Conservation (phyloP, 2,113 vertebrate genomes). For the Cavia aperea region DNA sequence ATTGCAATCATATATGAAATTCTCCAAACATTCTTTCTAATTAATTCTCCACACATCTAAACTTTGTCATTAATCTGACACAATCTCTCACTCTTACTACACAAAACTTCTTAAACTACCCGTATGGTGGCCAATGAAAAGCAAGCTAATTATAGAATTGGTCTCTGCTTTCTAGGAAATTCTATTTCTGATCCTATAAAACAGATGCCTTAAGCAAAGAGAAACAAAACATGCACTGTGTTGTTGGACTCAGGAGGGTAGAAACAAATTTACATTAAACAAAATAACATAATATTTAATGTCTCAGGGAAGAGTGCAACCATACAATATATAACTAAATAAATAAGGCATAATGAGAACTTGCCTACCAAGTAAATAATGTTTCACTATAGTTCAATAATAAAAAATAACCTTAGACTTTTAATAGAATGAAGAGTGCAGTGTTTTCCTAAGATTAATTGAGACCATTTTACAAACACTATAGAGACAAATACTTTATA, state of each 20-base stretch:
- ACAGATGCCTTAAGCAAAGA: background rate
- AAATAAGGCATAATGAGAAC: background rate
- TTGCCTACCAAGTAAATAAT: background rate
- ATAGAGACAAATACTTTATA: background rate
- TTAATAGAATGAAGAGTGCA: background rate
- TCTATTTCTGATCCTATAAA: background rate
- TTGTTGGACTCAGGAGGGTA: background rate
- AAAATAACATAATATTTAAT: background rate
- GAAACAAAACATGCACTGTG: background rate
- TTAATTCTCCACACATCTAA: background rate
- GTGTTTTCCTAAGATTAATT: background rate
- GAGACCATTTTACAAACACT: background rate
- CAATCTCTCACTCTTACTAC: background rate
- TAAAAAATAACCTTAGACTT: background rate
- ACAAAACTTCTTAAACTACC: background rate
- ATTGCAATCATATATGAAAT: background rate
- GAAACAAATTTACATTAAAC: background rate
- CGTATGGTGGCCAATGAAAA: background rate
- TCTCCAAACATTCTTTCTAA: background rate
- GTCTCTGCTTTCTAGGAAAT: background rate
- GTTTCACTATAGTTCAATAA: background rate
- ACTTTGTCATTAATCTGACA: background rate
- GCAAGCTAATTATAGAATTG: background rate
- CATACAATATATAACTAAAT: background rate
- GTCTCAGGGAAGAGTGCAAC: background rate